Conservation (phyloP, 2,797 vertebrate genomes). For the Hyperoplus lanceolatus region DNA sequence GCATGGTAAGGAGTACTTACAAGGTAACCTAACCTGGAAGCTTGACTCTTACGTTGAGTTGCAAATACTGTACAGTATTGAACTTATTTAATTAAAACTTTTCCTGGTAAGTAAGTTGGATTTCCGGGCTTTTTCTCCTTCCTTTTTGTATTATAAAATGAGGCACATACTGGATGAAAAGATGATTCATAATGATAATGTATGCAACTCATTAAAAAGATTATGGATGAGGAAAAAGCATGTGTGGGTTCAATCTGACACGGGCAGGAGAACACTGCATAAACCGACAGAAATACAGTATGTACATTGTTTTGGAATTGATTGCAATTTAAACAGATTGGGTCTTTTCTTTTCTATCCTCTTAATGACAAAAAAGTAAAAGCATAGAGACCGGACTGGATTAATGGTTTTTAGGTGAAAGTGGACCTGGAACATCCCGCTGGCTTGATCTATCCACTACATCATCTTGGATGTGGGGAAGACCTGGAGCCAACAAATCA, state of each 20-base stretch:
- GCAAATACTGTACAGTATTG: neutral
- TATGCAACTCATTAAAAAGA: slow-evolving; percentile 38
- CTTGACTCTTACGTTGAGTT: neutral
- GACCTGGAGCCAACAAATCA: slow-evolving; percentile 78
- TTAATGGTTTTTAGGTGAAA: slow-evolving; percentile 65
- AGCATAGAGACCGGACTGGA: slow-evolving; percentile 55
- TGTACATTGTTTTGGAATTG: neutral
- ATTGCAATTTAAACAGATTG: slow-evolving; percentile 34
- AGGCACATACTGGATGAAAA: neutral
- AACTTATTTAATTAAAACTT: neutral
- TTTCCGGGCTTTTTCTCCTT: neutral
- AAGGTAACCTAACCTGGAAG: neutral
- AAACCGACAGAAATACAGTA: slow-evolving; percentile 16
- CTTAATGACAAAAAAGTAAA: slow-evolving; percentile 51
- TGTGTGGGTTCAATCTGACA: slow-evolving; percentile 34
- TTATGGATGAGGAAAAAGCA: slow-evolving; percentile 7
- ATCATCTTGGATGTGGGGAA: slow-evolving; percentile 57
- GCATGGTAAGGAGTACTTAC: neutral
- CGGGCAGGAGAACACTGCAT: neutral
- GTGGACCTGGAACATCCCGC: slow-evolving; percentile 62
- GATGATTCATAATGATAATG: slow-evolving; percentile 4
- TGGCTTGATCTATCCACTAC: slow-evolving; percentile 64
- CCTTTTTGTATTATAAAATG: neutral
- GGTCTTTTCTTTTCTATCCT: neutral
- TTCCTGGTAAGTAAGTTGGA: neutral